Percentiles rank a stretch among this genome's conserved stretches.
phyloP scores from a whole-genome alignment of 2,797 vertebrate genomes.

The Yasuhikotakia modesta region DNA sequence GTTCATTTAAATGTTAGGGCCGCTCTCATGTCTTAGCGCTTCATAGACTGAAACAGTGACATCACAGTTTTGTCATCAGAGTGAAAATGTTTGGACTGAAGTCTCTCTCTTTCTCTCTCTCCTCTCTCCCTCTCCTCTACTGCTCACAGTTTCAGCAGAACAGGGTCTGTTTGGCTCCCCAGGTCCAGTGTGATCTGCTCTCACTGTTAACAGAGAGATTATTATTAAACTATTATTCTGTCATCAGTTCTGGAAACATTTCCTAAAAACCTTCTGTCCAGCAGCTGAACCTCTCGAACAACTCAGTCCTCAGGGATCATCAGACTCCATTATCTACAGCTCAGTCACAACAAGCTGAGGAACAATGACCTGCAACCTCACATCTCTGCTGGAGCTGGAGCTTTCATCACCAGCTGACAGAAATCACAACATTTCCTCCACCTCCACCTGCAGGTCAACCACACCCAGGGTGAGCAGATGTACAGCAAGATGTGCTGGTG shows the following conservation, averaged over 20 bases:
- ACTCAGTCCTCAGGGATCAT: constrained; percentile 68
- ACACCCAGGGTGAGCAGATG: constrained; percentile 72
- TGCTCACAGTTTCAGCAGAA: constrained; percentile 3
- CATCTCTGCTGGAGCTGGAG: constrained; percentile 79
- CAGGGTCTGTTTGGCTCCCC: constrained; percentile 65
- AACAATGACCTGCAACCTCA: constrained; percentile 71
- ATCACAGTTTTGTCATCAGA: constrained; percentile 27
- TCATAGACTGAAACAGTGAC: constrained; percentile 34
- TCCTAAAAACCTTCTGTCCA: no score
- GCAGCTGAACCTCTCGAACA: no score
- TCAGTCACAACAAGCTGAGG: constrained; percentile 71
- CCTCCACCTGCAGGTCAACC: constrained; percentile 79
- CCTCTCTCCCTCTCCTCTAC: constrained; percentile 11
- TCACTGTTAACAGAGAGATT: constrained; percentile 26
- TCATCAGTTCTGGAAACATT: no score
- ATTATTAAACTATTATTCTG: no score
- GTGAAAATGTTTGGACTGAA: constrained; percentile 16
- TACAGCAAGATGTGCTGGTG: not conserved
- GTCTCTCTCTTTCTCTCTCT: constrained; percentile 15
- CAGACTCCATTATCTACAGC: constrained; percentile 71
- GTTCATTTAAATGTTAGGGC: constrained; percentile 39
- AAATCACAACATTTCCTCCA: constrained; percentile 71
- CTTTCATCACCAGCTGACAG: constrained; percentile 77
- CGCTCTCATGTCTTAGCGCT: constrained; percentile 40
- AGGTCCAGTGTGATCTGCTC: constrained; percentile 46